phyloP scores from a whole-genome alignment of 2,888 invertebrate genomes.

The Xanthia togata region DNA sequence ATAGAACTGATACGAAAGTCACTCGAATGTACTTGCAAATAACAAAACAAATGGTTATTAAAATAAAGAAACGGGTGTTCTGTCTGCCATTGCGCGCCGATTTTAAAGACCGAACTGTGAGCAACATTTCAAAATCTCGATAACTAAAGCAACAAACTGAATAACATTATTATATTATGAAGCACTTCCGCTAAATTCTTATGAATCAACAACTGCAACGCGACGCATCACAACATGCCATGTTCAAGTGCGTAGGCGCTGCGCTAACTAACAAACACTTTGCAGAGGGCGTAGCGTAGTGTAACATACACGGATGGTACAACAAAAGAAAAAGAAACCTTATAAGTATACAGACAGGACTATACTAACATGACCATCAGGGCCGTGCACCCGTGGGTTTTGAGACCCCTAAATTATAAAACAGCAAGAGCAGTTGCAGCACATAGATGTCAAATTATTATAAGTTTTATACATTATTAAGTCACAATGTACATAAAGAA shows the following conservation, averaged over 20 bases:
- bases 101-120: neutral
- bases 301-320: neutral
- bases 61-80: no score
- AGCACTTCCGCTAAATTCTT: neutral
- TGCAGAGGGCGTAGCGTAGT: neutral
- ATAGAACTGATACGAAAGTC: no score
- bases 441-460: neutral
- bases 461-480: neutral
- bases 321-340: neutral
- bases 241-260: constrained; percentile 17
- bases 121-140: neutral
- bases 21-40: neutral
- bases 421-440: neutral
- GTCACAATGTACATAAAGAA: neutral
- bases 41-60: neutral
- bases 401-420: neutral
- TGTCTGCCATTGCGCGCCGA: neutral
- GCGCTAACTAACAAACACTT: neutral
- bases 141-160: neutral
- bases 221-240: neutral
- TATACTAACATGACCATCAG: neutral
- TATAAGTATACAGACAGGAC: no score
- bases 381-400: neutral
- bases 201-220: neutral
- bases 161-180: neutral